A percentile compares a stretch with the other conserved stretches of the same genome.
These are phyloP conservation scores for Accipiter cooperii DNA, from an alignment of 2,113 vertebrate genomes.

Conservation along the genomic window DNA sequence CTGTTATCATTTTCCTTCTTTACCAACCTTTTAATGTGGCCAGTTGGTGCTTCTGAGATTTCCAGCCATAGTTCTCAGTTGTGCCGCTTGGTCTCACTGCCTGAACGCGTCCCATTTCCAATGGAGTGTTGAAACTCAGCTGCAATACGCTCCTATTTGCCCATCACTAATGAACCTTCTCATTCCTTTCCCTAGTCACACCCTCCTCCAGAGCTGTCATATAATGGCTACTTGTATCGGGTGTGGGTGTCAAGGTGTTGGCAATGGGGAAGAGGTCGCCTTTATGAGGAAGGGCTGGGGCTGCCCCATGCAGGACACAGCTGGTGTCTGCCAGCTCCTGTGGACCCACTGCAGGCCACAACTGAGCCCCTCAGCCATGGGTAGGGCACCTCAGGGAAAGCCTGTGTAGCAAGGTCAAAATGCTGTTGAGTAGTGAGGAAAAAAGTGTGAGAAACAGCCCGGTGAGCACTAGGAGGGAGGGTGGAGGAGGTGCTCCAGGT, in stretches of 20 bases:
- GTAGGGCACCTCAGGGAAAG: accelerated
- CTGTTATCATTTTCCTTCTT: background rate
- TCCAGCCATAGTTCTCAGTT: background rate
- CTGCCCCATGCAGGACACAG: accelerated
- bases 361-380: background rate
- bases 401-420: background rate
- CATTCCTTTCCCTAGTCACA: background rate
- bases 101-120: background rate
- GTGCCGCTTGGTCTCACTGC: background rate
- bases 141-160: background rate
- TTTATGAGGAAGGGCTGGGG: accelerated
- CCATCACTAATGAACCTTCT: background rate
- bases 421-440: background rate
- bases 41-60: background rate
- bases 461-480: background rate
- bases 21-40: background rate
- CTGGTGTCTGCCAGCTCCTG: background rate
- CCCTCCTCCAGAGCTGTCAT: background rate
- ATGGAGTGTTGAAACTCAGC: background rate
- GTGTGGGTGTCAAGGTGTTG: background rate
- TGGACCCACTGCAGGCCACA: no score
- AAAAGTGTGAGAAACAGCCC: background rate
- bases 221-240: background rate
- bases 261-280: background rate
- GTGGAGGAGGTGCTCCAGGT: background rate